phyloP scores from a whole-genome alignment of 2,888 invertebrate genomes.

The Oxyscelio sp. region DNA sequence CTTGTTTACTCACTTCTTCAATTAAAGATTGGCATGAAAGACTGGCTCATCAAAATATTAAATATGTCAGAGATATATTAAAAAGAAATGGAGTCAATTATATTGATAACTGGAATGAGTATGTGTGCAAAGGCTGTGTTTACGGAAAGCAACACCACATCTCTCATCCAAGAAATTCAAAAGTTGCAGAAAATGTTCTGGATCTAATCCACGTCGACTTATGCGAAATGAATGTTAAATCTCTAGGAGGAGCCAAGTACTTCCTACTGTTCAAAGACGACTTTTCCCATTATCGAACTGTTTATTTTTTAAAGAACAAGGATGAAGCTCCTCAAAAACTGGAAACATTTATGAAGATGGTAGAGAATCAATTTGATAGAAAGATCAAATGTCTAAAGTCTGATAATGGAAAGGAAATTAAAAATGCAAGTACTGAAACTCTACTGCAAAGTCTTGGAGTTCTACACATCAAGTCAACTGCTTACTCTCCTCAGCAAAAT shows the following conservation, averaged over 20 bases:
- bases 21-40: slow-evolving; percentile 80
- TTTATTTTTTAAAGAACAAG: slow-evolving; percentile 80
- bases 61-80: slow-evolving; percentile 61
- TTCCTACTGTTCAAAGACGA: no score
- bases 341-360: slow-evolving; percentile 75
- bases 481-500: background rate
- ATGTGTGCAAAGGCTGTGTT: slow-evolving; percentile 76
- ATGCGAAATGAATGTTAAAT: slow-evolving; percentile 71
- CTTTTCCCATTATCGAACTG: slow-evolving; percentile 79
- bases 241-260: slow-evolving; percentile 77
- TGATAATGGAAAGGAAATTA: slow-evolving; percentile 81
- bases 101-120: slow-evolving; percentile 78
- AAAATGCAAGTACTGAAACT: slow-evolving; percentile 75
- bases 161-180: slow-evolving; percentile 42
- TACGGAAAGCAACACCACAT: slow-evolving; percentile 79
- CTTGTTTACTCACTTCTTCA: slow-evolving; percentile 63
- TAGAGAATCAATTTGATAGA: no score
- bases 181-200: slow-evolving; percentile 72
- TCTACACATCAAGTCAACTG: slow-evolving; percentile 68
- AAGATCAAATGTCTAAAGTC: slow-evolving; percentile 77
- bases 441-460: slow-evolving; percentile 79
- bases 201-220: slow-evolving; percentile 80
- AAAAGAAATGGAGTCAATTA: slow-evolving; percentile 5
- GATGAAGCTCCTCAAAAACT: slow-evolving; percentile 77
- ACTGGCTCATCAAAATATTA: slow-evolving; percentile 80